These are phyloP conservation scores for Parambassis ranga DNA, from an alignment of 2,797 vertebrate species.

Conservation along the genomic window DNA sequence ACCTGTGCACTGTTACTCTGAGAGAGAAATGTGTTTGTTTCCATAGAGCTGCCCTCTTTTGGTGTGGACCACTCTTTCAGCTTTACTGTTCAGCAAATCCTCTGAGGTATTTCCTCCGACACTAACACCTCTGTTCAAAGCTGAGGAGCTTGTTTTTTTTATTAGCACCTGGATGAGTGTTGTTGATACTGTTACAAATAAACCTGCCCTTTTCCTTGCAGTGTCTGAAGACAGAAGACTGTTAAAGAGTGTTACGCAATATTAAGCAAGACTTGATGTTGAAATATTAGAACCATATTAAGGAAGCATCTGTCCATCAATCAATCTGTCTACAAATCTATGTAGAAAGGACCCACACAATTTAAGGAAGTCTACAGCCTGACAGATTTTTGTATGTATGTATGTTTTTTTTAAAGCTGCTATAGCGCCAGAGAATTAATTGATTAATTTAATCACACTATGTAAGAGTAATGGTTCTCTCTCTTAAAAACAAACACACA, in stretches of 20 bases:
- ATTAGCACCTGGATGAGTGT: conserved; percentile 56
- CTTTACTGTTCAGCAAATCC: conserved; percentile 38
- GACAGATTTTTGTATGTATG: too few relatives aligned
- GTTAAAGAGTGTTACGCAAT: neutral
- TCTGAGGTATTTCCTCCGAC: conserved; percentile 32
- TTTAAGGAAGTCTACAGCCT: too few relatives aligned
- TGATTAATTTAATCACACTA: too few relatives aligned
- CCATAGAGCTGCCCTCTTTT: conserved; percentile 11
- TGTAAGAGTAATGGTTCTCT: too few relatives aligned
- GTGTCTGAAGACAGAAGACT: neutral
- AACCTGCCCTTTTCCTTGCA: neutral
- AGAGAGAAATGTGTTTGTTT: conserved; percentile 1
- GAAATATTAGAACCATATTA: neutral
- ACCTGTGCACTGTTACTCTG: conserved; percentile 2
- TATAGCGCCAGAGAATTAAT: too few relatives aligned
- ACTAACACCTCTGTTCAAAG: conserved; percentile 51
- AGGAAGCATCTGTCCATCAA: neutral
- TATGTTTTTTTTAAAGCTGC: too few relatives aligned
- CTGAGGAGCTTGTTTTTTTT: conserved; percentile 52
- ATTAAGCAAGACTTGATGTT: neutral
- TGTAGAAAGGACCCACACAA: too few relatives aligned
- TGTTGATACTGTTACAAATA: conserved; percentile 27
- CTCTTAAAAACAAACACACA: too few relatives aligned
- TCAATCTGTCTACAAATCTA: neutral
- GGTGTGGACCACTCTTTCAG: conserved; percentile 16